Conservation (phyloP, 2,888 invertebrate genomes). For the Zaprionus bogoriensis region DNA sequence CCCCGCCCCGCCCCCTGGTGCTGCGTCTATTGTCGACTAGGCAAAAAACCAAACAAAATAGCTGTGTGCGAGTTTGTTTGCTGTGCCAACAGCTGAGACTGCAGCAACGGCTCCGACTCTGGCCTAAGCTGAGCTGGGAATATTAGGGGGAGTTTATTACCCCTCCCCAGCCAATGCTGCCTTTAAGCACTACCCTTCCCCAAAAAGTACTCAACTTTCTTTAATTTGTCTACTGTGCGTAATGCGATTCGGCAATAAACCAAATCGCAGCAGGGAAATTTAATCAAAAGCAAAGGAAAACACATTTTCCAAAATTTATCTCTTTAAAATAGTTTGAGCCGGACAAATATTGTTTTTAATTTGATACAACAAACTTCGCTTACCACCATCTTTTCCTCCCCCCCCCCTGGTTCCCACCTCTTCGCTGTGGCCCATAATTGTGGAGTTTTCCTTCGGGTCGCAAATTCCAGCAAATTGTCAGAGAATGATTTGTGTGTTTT, state of each 20-base stretch:
- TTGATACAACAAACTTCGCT: not conserved
- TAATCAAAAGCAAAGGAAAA: not conserved
- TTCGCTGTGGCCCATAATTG: too few relatives aligned
- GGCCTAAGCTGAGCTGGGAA: slow-evolving; percentile 8
- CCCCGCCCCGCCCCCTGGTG: not conserved
- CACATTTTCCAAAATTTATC: not conserved
- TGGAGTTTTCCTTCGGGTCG: too few relatives aligned
- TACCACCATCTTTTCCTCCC: too few relatives aligned
- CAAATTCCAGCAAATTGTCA: not conserved
- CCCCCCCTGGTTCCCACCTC: too few relatives aligned
- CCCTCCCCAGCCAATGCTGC: not conserved
- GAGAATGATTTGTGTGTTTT: not conserved
- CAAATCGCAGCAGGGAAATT: not conserved
- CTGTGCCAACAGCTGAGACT: slow-evolving; percentile 14
- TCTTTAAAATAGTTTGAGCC: slow-evolving; percentile 4
- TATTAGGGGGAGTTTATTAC: slow-evolving; percentile 28
- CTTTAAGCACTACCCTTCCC: not conserved
- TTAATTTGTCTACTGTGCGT: slow-evolving; percentile 12
- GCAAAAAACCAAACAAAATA: slow-evolving; percentile 47
- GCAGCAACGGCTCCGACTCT: too few relatives aligned
- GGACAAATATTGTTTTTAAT: not conserved
- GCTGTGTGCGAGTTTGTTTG: slow-evolving; percentile 21
- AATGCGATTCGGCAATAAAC: not conserved
- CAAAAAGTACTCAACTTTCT: slow-evolving; percentile 2
- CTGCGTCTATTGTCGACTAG: slow-evolving; percentile 49